phyloP scores from a whole-genome alignment of 2,113 vertebrate genomes.

The Morone chrysops region DNA sequence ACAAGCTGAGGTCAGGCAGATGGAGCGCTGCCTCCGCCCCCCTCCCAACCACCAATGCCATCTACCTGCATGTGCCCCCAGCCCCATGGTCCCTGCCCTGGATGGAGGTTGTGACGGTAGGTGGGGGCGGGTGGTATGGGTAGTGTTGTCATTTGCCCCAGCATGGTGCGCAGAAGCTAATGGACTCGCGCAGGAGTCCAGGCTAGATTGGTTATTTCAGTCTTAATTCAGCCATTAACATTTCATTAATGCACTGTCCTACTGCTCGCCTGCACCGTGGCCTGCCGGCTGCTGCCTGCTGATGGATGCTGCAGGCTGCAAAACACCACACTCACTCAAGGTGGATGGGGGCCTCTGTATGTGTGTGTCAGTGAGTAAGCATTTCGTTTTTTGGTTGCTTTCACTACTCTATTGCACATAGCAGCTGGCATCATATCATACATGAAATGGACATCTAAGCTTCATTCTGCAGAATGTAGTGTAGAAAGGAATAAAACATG shows the following conservation, averaged over 20 bases:
- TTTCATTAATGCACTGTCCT: conserved; percentile 97
- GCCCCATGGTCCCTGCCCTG: conserved; percentile 65
- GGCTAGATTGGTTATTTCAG: conserved; percentile 94
- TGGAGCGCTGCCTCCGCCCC: conserved; percentile 38
- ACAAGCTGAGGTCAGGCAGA: conserved; percentile 66
- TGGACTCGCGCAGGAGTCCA: conserved; percentile 95
- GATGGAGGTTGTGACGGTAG: conserved; percentile 71
- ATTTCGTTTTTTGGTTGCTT: not conserved
- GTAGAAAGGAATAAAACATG: too few relatives aligned
- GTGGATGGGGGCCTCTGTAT: conserved; percentile 74
- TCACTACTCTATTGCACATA: not conserved
- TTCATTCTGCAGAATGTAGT: too few relatives aligned
- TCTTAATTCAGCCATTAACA: conserved; percentile 99
- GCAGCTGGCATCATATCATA: too few relatives aligned
- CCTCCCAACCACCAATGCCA: conserved; percentile 38
- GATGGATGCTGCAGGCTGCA: conserved; percentile 85
- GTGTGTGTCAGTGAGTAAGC: conserved; percentile 15
- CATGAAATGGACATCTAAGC: not conserved
- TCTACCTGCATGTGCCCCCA: conserved; percentile 74
- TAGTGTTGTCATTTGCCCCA: conserved; percentile 87
- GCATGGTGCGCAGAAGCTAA: conserved; percentile 92
- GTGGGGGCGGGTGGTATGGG: conserved; percentile 71
- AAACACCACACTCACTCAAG: conserved; percentile 71
- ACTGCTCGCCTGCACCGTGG: conserved; percentile 84
- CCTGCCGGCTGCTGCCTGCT: conserved; percentile 87